A percentile compares a stretch with the other conserved stretches of the same genome.
Conservation (phyloP, 2,797 vertebrate species). For the Lagodon rhomboides region DNA sequence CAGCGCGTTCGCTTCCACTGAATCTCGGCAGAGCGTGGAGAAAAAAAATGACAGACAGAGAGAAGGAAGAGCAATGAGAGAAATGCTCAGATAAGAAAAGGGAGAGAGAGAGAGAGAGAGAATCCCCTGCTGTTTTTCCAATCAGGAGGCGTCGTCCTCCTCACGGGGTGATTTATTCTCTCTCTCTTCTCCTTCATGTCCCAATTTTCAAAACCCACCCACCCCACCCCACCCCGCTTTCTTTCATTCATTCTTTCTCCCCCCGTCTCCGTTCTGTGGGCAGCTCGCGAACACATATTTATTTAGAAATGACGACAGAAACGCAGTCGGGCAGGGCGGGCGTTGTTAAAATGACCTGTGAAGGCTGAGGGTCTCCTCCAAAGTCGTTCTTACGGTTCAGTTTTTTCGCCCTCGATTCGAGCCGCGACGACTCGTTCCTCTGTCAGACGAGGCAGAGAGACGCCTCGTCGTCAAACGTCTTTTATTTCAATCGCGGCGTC, state of each 20-base stretch:
- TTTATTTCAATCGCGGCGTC: slow-evolving; percentile 69
- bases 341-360: slow-evolving; percentile 66
- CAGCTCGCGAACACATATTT: slow-evolving; percentile 50
- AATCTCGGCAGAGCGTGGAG: slow-evolving; percentile 44
- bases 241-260: slow-evolving; percentile 68
- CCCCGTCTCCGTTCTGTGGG: slow-evolving; percentile 34
- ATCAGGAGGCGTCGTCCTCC: slow-evolving; percentile 75
- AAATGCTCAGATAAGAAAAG: slow-evolving; percentile 65
- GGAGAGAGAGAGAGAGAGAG: slow-evolving; percentile 47
- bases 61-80: slow-evolving; percentile 45
- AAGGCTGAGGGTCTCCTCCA: slow-evolving; percentile 38
- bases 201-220: slow-evolving; percentile 62
- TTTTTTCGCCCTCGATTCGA: slow-evolving; percentile 16
- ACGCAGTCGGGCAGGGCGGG: slow-evolving; percentile 41
- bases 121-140: slow-evolving; percentile 77
- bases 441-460: slow-evolving; percentile 16
- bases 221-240: slow-evolving; percentile 36
- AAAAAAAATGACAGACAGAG: slow-evolving; percentile 48
- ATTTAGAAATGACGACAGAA: slow-evolving; percentile 62
- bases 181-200: slow-evolving; percentile 72
- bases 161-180: slow-evolving; percentile 76
- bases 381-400: slow-evolving; percentile 38
- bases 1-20: slow-evolving; percentile 19
- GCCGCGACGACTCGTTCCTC: background rate
- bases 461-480: slow-evolving; percentile 32